These are phyloP conservation scores for Phalanger gymnotis DNA, from an alignment of 2,797 vertebrate species.

Conservation along the genomic window DNA sequence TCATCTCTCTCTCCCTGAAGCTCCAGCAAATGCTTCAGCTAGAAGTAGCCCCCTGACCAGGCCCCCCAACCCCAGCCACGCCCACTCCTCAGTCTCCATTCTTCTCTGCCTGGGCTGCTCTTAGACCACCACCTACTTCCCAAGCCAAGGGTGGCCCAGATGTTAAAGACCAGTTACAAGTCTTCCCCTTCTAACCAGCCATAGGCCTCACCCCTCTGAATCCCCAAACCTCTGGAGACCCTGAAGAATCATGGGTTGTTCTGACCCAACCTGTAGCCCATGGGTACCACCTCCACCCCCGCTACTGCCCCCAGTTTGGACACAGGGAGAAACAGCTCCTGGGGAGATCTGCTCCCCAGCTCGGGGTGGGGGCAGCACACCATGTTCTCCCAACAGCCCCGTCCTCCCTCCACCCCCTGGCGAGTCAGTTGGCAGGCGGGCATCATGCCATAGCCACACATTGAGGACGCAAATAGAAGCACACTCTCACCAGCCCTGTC, in stretches of 20 bases:
- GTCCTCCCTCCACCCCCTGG: neutral
- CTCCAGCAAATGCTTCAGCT: too few relatives aligned
- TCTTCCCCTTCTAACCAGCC: neutral
- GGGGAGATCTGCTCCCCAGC: neutral
- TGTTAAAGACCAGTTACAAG: conserved; percentile 6
- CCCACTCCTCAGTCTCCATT: neutral
- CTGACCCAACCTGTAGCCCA: neutral
- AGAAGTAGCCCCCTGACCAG: neutral
- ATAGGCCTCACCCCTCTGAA: neutral
- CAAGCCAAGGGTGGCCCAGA: neutral
- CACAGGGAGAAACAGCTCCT: neutral
- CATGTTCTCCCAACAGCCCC: neutral
- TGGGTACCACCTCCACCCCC: neutral
- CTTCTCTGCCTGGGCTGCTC: neutral
- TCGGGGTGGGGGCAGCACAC: neutral
- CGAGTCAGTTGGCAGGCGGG: neutral
- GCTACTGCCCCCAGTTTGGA: neutral
- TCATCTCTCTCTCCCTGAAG: neutral
- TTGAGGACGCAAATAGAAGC: neutral
- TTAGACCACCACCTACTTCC: neutral
- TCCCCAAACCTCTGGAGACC: neutral
- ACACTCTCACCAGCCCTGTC: neutral
- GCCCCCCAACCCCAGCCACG: neutral
- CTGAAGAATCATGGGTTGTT: neutral
- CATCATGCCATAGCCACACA: neutral